Conservation (phyloP, 2,888 invertebrate genomes). For the Argyresthia albistria region DNA sequence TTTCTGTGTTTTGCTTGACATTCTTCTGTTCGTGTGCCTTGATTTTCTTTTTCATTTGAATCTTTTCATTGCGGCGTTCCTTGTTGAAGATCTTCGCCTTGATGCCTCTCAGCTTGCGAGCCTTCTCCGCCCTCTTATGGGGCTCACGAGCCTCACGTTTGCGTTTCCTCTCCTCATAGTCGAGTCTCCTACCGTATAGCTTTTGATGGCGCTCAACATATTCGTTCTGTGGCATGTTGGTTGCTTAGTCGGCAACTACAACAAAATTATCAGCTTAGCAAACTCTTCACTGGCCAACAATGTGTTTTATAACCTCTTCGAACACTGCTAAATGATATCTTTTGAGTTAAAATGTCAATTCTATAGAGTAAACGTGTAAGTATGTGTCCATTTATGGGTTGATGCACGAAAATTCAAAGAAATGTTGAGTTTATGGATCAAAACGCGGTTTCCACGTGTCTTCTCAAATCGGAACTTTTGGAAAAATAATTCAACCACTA, state of each 20-base stretch:
- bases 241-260: slow-evolving; percentile 69
- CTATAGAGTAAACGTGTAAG: neutral
- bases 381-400: neutral
- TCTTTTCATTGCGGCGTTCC: slow-evolving; percentile 96
- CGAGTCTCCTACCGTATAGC: slow-evolving; percentile 94
- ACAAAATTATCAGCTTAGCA: slow-evolving; percentile 47
- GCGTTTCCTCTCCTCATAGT: slow-evolving; percentile 97
- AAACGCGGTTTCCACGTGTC: neutral
- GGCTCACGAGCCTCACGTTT: slow-evolving; percentile 96
- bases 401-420: neutral
- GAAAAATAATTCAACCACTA: neutral
- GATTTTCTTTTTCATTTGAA: slow-evolving; percentile 99
- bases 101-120: slow-evolving; percentile 92
- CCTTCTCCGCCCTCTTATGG: slow-evolving; percentile 91
- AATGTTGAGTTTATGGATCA: too few species aligned
- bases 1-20: slow-evolving; percentile 87
- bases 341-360: neutral
- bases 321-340: too few species aligned
- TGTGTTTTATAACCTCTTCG: slow-evolving; percentile 4
- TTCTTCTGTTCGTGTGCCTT: slow-evolving; percentile 97
- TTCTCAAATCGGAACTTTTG: neutral
- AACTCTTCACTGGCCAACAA: neutral
- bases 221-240: slow-evolving; percentile 98
- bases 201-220: slow-evolving; percentile 98
- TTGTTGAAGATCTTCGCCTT: slow-evolving; percentile 99